Evolutionary conservation across 1,140 invertebrate genomes (phyloP), one percentile per base, ranked within the genome.

Genomic region (Papilio dardanus): DNA sequence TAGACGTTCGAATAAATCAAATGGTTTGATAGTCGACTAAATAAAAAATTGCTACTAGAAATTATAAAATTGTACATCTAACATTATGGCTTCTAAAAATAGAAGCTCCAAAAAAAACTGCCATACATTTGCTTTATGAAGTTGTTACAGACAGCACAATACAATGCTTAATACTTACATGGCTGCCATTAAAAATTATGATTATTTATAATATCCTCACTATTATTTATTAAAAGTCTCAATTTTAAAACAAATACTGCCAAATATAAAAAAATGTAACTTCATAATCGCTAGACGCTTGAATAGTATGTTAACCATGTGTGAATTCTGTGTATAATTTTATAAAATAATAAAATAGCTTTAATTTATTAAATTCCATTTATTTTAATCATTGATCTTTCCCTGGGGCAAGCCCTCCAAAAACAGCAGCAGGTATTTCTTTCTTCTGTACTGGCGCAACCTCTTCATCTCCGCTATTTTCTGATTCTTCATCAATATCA

Each of bases 401-500:
- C 73, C 89, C 90, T 74, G 86, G 83, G 14, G 89, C 76, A 75
- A 98, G 94, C 79, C 97, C 95, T 76, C 97, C 97, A 95, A 98
- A 98, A 0, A 98, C 97, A 93, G 98, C 96, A 74, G 96, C 95
- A 50, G 98, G 97, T 81, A 98, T 95, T 65, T 94, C 92, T 91
- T 97, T 96, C 86, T 98, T 96, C 87, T 97, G 96, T 69, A 98
- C 95, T 75, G 96, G 96, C 78, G 97, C 91, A 75, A 95, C 94
- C 79, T 95, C 95, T n/a, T 95, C 94, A 8, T 95, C 79, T 62
- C 79, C 95, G 74, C 96, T 95, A 7, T 96, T 96, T 58, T 96
- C 96, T 24, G 96, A 96, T 50, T 97, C 96, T 77, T 98, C 97
- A 87, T 96, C 97, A 88, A 99, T 97, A 86, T 98, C 95, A 88